Conservation (phyloP, 2,888 invertebrate genomes). For the Ochropleura plecta region DNA sequence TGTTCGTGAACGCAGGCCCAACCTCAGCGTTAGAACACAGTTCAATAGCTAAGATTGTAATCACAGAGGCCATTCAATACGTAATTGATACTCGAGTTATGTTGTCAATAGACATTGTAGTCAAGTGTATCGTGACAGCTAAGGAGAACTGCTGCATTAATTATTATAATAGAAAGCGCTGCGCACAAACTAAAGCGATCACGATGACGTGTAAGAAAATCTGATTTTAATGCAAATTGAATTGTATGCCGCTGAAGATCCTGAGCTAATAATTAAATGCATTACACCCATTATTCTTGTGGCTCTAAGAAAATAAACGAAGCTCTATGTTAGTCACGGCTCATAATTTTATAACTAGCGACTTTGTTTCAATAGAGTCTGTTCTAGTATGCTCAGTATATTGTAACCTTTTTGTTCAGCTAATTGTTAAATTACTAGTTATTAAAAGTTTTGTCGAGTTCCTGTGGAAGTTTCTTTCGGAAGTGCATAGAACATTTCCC, state of each 20-base stretch:
- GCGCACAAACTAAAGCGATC: constrained; percentile 47
- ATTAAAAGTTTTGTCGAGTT: constrained; percentile 62
- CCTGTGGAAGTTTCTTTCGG: constrained; percentile 68
- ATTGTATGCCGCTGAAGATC: constrained; percentile 52
- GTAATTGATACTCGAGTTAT: constrained; percentile 72
- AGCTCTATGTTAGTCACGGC: constrained; percentile 43
- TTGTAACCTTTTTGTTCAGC: constrained; percentile 35
- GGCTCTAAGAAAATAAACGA: constrained; percentile 52
- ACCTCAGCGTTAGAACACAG: constrained; percentile 65
- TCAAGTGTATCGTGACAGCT: constrained; percentile 67
- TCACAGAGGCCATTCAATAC: constrained; percentile 73
- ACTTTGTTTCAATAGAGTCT: constrained; percentile 49
- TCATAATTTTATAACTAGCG: constrained; percentile 51
- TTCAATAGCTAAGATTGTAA: constrained; percentile 73
- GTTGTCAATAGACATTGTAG: constrained; percentile 73
- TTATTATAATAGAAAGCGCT: constrained; percentile 63
- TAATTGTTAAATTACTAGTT: constrained; percentile 47
- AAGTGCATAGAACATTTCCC: constrained; percentile 73
- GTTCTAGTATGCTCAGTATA: constrained; percentile 20
- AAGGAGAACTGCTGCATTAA: constrained; percentile 63
- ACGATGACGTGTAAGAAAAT: constrained; percentile 54
- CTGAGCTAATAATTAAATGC: constrained; percentile 57
- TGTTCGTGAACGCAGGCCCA: constrained; percentile 55
- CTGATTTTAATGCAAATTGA: constrained; percentile 63
- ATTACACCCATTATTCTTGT: constrained; percentile 50